phyloP scores from a whole-genome alignment of 2,888 invertebrate genomes.

The Eupithecia pulchellata region DNA sequence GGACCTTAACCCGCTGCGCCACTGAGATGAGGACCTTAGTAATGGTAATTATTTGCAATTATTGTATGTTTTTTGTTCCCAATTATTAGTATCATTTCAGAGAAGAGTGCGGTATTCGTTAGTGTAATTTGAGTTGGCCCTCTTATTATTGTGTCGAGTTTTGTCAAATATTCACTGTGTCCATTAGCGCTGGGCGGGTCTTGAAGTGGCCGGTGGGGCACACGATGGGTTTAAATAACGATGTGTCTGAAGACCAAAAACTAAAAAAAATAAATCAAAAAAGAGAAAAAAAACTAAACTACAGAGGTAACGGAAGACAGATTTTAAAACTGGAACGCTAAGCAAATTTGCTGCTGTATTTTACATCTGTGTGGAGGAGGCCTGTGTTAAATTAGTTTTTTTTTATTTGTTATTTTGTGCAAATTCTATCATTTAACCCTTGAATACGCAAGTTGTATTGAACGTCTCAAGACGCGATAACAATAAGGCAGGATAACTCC shows the following conservation, averaged over 20 bases:
- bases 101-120: not conserved
- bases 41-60: not conserved
- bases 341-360: not conserved
- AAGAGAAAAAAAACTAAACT: not conserved
- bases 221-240: slow-evolving; percentile 42
- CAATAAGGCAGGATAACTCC: too few species aligned
- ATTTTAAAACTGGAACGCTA: not conserved
- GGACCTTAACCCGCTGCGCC: not conserved
- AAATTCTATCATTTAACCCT: too few species aligned
- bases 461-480: too few species aligned
- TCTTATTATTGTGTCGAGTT: slow-evolving; percentile 76
- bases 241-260: slow-evolving; percentile 23
- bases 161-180: slow-evolving; percentile 72
- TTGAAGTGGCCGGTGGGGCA: slow-evolving; percentile 57
- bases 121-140: slow-evolving; percentile 43
- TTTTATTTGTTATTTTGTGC: too few species aligned
- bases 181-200: slow-evolving; percentile 73
- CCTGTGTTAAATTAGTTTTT: too few species aligned
- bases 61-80: not conserved
- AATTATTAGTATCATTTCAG: not conserved
- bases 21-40: not conserved
- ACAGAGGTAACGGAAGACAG: not conserved
- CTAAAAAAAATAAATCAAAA: not conserved
- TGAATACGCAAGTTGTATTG: too few species aligned
- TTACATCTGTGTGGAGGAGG: too few species aligned